Base-by-base conservation (phyloP, 2,113 vertebrate species). In the Archilochus colubris region DNA sequence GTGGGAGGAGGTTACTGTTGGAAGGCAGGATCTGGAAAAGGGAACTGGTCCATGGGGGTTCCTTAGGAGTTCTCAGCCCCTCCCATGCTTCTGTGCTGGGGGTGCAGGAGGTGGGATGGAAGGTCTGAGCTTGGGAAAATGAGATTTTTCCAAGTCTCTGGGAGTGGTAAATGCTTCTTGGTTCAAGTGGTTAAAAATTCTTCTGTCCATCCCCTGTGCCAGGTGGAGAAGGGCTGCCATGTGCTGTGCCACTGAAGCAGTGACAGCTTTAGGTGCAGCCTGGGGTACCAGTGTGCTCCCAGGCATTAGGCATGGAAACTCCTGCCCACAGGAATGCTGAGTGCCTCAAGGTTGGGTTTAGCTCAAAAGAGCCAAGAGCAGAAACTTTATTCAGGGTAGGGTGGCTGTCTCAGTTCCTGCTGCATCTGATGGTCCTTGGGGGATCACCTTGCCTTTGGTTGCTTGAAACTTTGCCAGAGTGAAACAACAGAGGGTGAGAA, bases 351-450 rank as follows among this genome's bases (percentile, higher is more conserved):
- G 46, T 43, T 75, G 18, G n/a, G 44, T 48, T 86, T n/a, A 30
- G 24, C 58, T 90, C 24, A n/a, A 43, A 46, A 24, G 15, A 87
- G 30, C 50, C 48, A 55, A 36, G 36, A 80, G 69, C 23, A 50
- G 51, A 14, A 38, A 8, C 36, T 51, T 54, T 22, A 18, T 55
- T 66, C 43, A 19, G 9, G 54, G 30, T n/a, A 22, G 38, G 58
- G 38, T 0, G 0, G 44, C n/a, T 0, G 0, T 19, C 15, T 12
- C 10, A 0, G 21, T 54, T 31, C 13, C 22, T 51, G 67, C 63
- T 69, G 64, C 31, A 13, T 43, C 57, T 59, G 57, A 14, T 11
- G 74, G 20, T 54, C 53, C 23, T 31, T 25, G 4, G 23, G 36
- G 23, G n/a, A 18, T 25, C 59, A 51, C 54, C 73, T 40, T 18